Conservation (phyloP, 1,140 invertebrate species). For the Triops longicaudatus region DNA sequence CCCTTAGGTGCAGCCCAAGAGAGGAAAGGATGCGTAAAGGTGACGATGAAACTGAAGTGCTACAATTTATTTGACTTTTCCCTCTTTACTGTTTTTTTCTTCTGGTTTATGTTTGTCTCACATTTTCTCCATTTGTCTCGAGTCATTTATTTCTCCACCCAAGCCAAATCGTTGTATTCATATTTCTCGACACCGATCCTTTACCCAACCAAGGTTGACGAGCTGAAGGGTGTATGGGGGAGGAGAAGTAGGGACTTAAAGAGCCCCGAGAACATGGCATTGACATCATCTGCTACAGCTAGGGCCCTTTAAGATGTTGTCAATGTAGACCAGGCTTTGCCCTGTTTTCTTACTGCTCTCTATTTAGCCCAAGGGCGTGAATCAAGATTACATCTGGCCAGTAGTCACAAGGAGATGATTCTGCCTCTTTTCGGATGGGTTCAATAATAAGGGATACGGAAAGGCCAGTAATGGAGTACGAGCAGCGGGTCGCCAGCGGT, state of each 20-base stretch:
- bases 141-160: not conserved
- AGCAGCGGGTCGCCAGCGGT: no score
- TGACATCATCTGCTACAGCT: conserved; percentile 14
- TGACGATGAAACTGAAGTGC: not conserved
- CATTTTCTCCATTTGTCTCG: not conserved
- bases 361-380: not conserved
- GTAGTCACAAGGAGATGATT: not conserved
- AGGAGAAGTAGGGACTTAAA: not conserved
- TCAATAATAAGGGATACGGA: no score
- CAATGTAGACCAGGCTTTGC: not conserved
- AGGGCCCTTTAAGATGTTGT: not conserved
- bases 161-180: not conserved
- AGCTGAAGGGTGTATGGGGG: not conserved
- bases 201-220: not conserved
- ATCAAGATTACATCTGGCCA: not conserved
- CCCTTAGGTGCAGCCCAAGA: not conserved
- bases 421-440: not conserved
- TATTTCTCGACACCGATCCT: not conserved
- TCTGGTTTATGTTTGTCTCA: not conserved
- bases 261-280: not conserved
- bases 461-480: no score
- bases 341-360: not conserved
- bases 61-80: no score
- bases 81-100: not conserved
- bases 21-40: not conserved